Evolutionary conservation across 1,140 invertebrate species (phyloP), one percentile per base, ranked within the genome.

Genomic region (Alviniconcha marisindica): DNA sequence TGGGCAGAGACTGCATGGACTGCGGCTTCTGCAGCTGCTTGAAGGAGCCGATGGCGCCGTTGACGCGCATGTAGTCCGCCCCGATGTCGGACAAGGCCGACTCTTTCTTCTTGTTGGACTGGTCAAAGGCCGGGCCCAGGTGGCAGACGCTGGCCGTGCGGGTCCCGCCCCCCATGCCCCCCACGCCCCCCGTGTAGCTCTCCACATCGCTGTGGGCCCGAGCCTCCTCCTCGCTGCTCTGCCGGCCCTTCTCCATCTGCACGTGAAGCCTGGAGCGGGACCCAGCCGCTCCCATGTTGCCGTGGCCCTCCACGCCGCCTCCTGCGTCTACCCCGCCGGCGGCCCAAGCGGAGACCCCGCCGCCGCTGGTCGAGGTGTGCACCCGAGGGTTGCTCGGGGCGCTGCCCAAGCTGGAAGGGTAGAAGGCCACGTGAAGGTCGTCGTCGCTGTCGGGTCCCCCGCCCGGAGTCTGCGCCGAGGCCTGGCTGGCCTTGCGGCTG

Each of bases 21-120:
- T 88, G 90, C 94, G 97, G 97, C 95, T 98, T 98, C 94, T 98
- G 97, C 93, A 99, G 95, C 96, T 99, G 97, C 94, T 97, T 97
- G 94, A 99, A 99, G 89, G 97, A 97, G 87, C 97, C 95, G 94
- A 99, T 97, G 84, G 97, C 98, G 76, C 98, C 98, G 94, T 99
- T 99, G 93, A 99, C 97, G 85, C 98, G 95, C 88, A 99, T 95
- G 48, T 97, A 98, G 93, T 99, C 98, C n/a, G 97, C 97, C 1
- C 98, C 98, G 90, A 99, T 99, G 89, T 97, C 97, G 28, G 90
- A 91, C 56, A 93, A 84, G 12, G 87, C 84, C 42, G 84, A 86
- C 56, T 88, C 87, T 51, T 88, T 88, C 87, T 76, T 88, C 66
- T 76, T 66, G 86, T 86, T 78, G 48, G 54, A 78, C 84, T 85